phyloP scores from a whole-genome alignment of 1,140 invertebrate genomes.

The Philotrypesis tridentata region DNA sequence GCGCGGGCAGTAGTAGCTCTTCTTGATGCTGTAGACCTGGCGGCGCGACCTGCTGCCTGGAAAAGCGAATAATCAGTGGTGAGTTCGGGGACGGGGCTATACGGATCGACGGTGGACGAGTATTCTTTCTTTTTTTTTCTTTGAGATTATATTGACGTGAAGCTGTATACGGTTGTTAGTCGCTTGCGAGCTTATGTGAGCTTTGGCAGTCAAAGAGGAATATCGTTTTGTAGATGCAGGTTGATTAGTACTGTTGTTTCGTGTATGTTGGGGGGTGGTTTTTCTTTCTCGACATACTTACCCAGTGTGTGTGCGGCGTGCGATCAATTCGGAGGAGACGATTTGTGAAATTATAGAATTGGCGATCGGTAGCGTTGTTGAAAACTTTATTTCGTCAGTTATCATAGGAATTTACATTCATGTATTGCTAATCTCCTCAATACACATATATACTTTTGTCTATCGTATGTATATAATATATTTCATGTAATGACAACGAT shows the following conservation, averaged over 20 bases:
- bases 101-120: no score
- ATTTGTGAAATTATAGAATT: neutral
- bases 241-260: neutral
- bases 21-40: neutral
- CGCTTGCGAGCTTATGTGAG: neutral
- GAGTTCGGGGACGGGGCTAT: no score
- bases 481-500: neutral
- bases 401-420: conserved; percentile 9
- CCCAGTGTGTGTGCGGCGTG: neutral
- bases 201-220: neutral
- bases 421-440: neutral
- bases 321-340: neutral
- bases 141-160: neutral
- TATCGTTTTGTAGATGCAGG: neutral
- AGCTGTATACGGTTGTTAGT: neutral
- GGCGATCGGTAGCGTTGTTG: neutral
- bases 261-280: neutral
- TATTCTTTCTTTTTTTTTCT: neutral
- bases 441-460: neutral
- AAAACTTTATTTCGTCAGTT: conserved; percentile 19
- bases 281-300: conserved; percentile 1
- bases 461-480: neutral
- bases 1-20: conserved; percentile 56
- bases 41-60: neutral
- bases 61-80: neutral